Base-by-base conservation (phyloP, 1,140 invertebrate genomes). In the Danaus melanippus region DNA sequence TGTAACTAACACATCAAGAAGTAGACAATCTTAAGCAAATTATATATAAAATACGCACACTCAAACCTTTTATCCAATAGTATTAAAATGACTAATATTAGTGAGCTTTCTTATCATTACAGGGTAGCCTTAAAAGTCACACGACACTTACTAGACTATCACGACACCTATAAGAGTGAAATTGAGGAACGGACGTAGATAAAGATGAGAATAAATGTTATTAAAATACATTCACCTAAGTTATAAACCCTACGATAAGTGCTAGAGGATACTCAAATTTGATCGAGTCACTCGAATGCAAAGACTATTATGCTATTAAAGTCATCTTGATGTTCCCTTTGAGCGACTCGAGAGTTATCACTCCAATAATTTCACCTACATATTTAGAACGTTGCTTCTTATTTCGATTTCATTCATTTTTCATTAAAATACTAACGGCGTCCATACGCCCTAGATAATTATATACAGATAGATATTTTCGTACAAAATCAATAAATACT, bases 111-210 rank as follows among this genome's bases (percentile, higher is more conserved):
- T 76, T 80, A 79, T 50, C 62, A 60, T 69, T 50, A 53, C 51
- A 64, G 54, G 21, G 57, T 68, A 63, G 56, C 45, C 56, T 67
- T 66, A 69, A 60, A 62, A 74, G 67, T 76, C 74, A 81, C 76
- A 86, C 80, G 75, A 86, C 83, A 80, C 63, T 72, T 47, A 83
- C 80, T 86, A 86, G 66, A 58, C 83, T 84, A 84, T 76, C 75
- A 86, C 83, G 80, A 86, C 80, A 86, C 67, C 79, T 82, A 85
- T 80, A 83, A 84, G 79, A 83, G 75, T 60, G 83, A 86, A 86
- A 82, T 79, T 66, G 80, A 84, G 75, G 76, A 83, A 86, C 79
- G 80, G 79, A 84, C 78, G 83, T 81, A 83, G 78, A 81, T 62
- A 73, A 79, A 82, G 77, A 77, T 58, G 72, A 78, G 69, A 79